These are phyloP conservation scores for Calephelis virginiensis DNA, from an alignment of 1,140 invertebrate genomes.

Conservation along the genomic window DNA sequence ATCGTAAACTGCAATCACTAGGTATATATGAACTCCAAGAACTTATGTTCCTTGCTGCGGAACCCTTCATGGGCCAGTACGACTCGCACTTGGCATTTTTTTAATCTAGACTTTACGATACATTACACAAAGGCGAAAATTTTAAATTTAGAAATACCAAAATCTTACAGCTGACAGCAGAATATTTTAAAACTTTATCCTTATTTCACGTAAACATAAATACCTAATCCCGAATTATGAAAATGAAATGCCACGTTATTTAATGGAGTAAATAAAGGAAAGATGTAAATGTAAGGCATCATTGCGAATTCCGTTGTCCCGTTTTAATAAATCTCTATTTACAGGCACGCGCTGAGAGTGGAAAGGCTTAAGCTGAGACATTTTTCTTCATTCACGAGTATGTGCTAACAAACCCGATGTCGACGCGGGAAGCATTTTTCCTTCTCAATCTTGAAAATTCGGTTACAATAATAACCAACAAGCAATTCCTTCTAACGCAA, in stretches of 20 bases:
- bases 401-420: constrained; percentile 55
- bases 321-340: constrained; percentile 74
- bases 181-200: not conserved
- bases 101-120: too few relatives aligned
- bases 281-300: constrained; percentile 11
- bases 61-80: too few relatives aligned
- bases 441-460: constrained; percentile 49
- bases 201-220: not conserved
- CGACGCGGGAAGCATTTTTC: constrained; percentile 32
- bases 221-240: constrained; percentile 2
- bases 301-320: constrained; percentile 43
- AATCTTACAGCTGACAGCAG: not conserved
- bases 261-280: constrained; percentile 7
- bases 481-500: constrained; percentile 10
- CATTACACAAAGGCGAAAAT: too few relatives aligned
- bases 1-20: too few relatives aligned
- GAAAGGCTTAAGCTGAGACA: constrained; percentile 68
- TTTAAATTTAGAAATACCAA: not conserved
- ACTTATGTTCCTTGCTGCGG: too few relatives aligned
- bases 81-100: too few relatives aligned
- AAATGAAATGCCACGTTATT: constrained; percentile 11
- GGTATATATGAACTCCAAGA: too few relatives aligned
- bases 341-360: constrained; percentile 51
- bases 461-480: constrained; percentile 35
- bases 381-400: constrained; percentile 69